Evolutionary conservation across 2,113 vertebrate genomes (phyloP).

Genomic region (Lipophrys pholis): DNA sequence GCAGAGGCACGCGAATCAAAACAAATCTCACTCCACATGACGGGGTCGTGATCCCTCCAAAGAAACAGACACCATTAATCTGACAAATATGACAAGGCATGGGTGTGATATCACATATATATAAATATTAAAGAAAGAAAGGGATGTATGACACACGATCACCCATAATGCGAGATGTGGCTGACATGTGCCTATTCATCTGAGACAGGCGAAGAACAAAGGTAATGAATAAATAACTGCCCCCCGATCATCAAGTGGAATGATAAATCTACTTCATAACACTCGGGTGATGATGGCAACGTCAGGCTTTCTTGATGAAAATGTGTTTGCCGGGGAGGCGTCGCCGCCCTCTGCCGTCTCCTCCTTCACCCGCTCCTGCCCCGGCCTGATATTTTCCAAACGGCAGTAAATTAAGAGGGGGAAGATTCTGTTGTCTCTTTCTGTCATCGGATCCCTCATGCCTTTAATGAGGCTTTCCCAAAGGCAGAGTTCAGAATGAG

Average conservation of each 20-base stretch:
- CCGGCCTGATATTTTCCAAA: slow-evolving; percentile 59
- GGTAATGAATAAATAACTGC: slow-evolving; percentile 74
- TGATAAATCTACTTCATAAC: slow-evolving; percentile 67
- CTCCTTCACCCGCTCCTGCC: slow-evolving; percentile 18
- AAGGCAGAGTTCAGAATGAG: slow-evolving; percentile 41
- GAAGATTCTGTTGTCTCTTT: slow-evolving; percentile 46
- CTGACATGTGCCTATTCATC: slow-evolving; percentile 49
- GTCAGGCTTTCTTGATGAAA: slow-evolving; percentile 59
- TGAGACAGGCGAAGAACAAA: slow-evolving; percentile 56
- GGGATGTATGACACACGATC: slow-evolving; percentile 32
- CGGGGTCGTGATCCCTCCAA: slow-evolving; percentile 44
- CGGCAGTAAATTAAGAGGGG: slow-evolving; percentile 64
- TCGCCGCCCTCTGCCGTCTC: slow-evolving; percentile 23
- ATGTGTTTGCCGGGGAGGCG: slow-evolving; percentile 23
- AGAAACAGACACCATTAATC: slow-evolving; percentile 39
- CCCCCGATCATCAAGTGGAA: slow-evolving; percentile 62
- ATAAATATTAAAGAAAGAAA: slow-evolving; percentile 1
- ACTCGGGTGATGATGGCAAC: slow-evolving; percentile 37
- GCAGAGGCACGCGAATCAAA: slow-evolving; percentile 45
- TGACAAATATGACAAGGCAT: slow-evolving; percentile 45
- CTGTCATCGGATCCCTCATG: slow-evolving; percentile 51
- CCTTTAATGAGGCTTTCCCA: slow-evolving; percentile 63
- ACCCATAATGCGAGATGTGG: slow-evolving; percentile 38
- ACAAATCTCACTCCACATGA: slow-evolving; percentile 42
- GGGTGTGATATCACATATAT: background rate